Conservation (phyloP, 2,888 invertebrate species). For the Chesias legatella region DNA sequence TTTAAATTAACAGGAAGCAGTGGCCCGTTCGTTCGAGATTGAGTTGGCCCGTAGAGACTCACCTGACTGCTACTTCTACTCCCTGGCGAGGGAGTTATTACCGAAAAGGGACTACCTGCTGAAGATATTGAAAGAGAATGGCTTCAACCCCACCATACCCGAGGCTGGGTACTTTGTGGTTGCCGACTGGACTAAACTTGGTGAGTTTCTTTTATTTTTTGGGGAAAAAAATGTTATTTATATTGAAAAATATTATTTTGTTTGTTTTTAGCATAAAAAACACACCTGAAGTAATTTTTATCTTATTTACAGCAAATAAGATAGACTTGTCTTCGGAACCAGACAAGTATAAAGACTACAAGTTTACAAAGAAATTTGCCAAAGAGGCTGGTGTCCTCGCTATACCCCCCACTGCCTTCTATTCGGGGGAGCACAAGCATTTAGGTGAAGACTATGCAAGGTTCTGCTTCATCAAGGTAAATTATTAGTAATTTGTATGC, state of each 20-base stretch:
- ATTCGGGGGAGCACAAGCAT: slow-evolving; percentile 87
- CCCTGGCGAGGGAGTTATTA: slow-evolving; percentile 86
- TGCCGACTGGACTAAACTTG: slow-evolving; percentile 92
- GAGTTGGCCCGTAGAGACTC: slow-evolving; percentile 86
- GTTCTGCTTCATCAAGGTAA: slow-evolving; percentile 95
- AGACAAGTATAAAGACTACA: slow-evolving; percentile 91
- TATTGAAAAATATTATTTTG: background rate
- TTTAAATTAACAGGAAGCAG: slow-evolving; percentile 86
- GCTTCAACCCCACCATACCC: slow-evolving; percentile 95
- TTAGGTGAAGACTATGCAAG: slow-evolving; percentile 92
- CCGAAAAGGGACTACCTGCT: slow-evolving; percentile 90
- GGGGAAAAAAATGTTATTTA: too few species aligned
- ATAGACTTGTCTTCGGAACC: slow-evolving; percentile 85
- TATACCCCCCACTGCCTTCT: slow-evolving; percentile 97
- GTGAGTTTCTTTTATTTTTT: slow-evolving; percentile 71
- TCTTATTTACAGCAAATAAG: slow-evolving; percentile 72
- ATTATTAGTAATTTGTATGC: too few species aligned
- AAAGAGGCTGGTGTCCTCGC: slow-evolving; percentile 95
- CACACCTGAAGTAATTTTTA: too few species aligned
- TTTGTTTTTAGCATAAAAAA: background rate
- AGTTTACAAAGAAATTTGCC: slow-evolving; percentile 97
- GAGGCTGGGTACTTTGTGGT: slow-evolving; percentile 99
- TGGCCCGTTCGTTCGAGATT: slow-evolving; percentile 92
- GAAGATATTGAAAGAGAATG: slow-evolving; percentile 86
- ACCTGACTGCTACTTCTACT: slow-evolving; percentile 91